Percentiles rank a stretch among this genome's conserved stretches.
These are phyloP conservation scores for Dorcus hopei DNA, from an alignment of 2,888 invertebrate genomes.

Conservation along the genomic window DNA sequence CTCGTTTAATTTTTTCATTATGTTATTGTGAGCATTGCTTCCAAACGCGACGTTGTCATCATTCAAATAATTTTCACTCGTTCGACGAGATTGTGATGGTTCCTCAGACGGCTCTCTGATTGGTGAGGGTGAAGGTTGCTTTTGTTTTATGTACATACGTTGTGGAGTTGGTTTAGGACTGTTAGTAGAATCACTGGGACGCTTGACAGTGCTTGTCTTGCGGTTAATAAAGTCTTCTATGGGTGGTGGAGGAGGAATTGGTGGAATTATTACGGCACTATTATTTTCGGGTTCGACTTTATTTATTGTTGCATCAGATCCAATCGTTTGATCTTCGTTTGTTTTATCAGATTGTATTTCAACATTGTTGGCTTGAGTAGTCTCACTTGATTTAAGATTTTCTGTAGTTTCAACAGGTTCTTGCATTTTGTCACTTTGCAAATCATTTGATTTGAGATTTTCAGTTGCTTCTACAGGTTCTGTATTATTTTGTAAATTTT, in stretches of 20 bases:
- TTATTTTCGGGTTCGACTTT: background rate
- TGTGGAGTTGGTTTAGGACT: background rate
- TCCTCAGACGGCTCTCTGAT: background rate
- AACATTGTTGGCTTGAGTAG: slow-evolving; percentile 1
- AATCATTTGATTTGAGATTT: background rate
- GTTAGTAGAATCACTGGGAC: background rate
- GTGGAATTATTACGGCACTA: slow-evolving; percentile 8
- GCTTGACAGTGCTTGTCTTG: slow-evolving; percentile 11
- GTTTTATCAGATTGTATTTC: slow-evolving; percentile 7
- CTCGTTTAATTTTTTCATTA: slow-evolving; percentile 21
- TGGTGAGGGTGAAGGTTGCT: background rate
- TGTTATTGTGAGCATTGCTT: slow-evolving; percentile 19
- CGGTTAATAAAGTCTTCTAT: slow-evolving; percentile 22
- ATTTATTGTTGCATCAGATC: background rate
- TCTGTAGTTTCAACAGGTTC: background rate
- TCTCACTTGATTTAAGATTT: background rate
- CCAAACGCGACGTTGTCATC: slow-evolving; percentile 25
- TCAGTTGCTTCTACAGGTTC: background rate
- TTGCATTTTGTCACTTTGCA: background rate
- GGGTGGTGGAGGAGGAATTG: slow-evolving; percentile 26
- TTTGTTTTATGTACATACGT: background rate
- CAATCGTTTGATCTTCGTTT: background rate
- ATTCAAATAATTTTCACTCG: slow-evolving; percentile 5
- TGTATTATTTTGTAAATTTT: background rate
- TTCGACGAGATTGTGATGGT: background rate